phyloP scores from a whole-genome alignment of 2,797 vertebrate species.

The Dermochelys coriacea region DNA sequence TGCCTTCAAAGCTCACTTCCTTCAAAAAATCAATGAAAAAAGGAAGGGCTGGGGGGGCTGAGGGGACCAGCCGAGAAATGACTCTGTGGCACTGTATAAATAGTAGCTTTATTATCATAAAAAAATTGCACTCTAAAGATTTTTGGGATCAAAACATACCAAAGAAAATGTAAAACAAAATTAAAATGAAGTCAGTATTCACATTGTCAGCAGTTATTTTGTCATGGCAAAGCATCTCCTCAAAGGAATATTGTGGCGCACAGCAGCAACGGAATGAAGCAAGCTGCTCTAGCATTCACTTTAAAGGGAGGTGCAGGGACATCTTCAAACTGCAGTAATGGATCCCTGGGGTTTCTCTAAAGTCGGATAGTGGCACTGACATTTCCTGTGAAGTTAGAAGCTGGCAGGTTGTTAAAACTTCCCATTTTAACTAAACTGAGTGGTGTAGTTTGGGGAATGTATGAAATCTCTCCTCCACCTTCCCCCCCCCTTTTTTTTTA shows the following conservation, averaged over 20 bases:
- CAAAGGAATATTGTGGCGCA: constrained; percentile 73
- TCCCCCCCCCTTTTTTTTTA: neutral
- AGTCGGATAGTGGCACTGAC: constrained; percentile 70
- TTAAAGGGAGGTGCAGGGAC: constrained; percentile 75
- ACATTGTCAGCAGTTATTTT: constrained; percentile 78
- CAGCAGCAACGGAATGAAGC: constrained; percentile 65
- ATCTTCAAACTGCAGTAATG: constrained; percentile 76
- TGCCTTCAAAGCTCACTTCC: neutral
- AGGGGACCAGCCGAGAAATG: neutral
- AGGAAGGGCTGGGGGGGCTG: neutral
- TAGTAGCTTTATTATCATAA: constrained; percentile 67
- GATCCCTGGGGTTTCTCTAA: constrained; percentile 74
- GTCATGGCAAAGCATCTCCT: constrained; percentile 75
- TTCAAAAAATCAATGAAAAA: neutral
- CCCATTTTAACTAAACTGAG: constrained; percentile 31
- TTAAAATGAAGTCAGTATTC: constrained; percentile 73
- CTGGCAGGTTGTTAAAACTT: constrained; percentile 75
- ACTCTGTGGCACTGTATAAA: constrained; percentile 41
- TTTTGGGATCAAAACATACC: constrained; percentile 71
- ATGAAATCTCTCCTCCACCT: constrained; percentile 59
- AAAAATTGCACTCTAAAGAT: constrained; percentile 50
- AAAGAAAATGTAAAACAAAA: constrained; percentile 75
- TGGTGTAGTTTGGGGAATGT: constrained; percentile 62
- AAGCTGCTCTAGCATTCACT: constrained; percentile 54
- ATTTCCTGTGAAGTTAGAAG: constrained; percentile 73